Evolutionary conservation across 2,113 vertebrate species (phyloP), one percentile per base, ranked within the genome.

Genomic region (Oreochromis niloticus): DNA sequence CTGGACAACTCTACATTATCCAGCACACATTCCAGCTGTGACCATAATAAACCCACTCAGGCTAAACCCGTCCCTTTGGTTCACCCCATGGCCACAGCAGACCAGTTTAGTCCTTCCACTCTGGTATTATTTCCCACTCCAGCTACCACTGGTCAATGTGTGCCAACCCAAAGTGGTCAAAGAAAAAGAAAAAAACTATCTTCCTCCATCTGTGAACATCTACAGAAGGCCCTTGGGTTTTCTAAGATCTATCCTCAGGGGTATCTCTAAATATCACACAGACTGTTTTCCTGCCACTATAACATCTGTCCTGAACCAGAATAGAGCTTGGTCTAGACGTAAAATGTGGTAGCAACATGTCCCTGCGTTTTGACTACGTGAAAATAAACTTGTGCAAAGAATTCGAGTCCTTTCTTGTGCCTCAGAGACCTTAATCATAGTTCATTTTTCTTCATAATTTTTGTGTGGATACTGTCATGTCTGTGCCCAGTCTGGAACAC

Each of bases 1-100:
- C 50, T 39, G 84, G 22, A 85, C 61, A 91, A 68, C 78, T 48
- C 78, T 83, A 10, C 54, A 80, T 32, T 27, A 50, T 85, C 52
- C 82, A 84, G 73, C 80, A 34, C 80, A 55, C 59, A 87, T 91
- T 87, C 89, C 91, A 87, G 66, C 87, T 86, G 34, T 57, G 81
- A 78, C 88, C 86, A 43, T 17, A 85, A 89, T 82, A 88, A 83
- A 46, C 54, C 55, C 73, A 46, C 56, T 68, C 82, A 80, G 10
- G 81, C 84, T 85, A 57, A 81, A 81, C 59, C 88, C 24, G 39
- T 71, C 85, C 55, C 73, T 81, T 87, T 4, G 90, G 91, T 87
- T 90, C 50, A 83, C 88, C 86, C 85, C 57, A 36, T 68, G 82
- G 57, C 84, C 52, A 79, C 80, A 86, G 73, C 82, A 80, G 55